Evolutionary conservation across 2,888 invertebrate genomes (phyloP).

Genomic region (Netelia inedita): DNA sequence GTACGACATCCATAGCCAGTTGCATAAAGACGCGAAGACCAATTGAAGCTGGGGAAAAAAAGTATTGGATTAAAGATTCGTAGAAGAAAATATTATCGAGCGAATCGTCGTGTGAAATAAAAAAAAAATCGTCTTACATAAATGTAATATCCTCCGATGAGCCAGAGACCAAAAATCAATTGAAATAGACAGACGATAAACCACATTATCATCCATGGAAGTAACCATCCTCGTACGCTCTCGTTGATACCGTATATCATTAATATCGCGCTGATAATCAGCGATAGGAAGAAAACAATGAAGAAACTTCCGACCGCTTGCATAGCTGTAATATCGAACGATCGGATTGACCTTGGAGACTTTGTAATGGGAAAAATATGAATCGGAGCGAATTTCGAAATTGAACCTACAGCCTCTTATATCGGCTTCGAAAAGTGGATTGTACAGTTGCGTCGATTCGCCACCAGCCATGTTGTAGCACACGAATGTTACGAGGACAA

Average conservation of each 20-base stretch:
- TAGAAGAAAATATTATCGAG: neutral
- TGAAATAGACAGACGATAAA: slow-evolving; percentile 91
- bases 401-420: slow-evolving; percentile 89
- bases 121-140: slow-evolving; percentile 89
- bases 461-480: slow-evolving; percentile 94
- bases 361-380: neutral
- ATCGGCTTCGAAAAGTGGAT: slow-evolving; percentile 95
- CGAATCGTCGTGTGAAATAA: neutral
- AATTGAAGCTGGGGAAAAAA: slow-evolving; percentile 89
- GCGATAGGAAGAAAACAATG: slow-evolving; percentile 87
- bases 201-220: slow-evolving; percentile 92
- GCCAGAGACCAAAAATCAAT: slow-evolving; percentile 93
- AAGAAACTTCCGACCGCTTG: slow-evolving; percentile 89
- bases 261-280: slow-evolving; percentile 87
- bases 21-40: slow-evolving; percentile 91
- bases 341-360: too few species aligned
- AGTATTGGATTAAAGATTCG: slow-evolving; percentile 41
- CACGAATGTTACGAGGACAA: slow-evolving; percentile 91
- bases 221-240: slow-evolving; percentile 92
- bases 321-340: slow-evolving; percentile 88
- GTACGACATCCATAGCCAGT: slow-evolving; percentile 94
- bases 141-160: slow-evolving; percentile 95
- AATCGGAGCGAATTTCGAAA: neutral
- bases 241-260: slow-evolving; percentile 89
- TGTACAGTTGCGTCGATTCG: slow-evolving; percentile 95